Base-by-base conservation (phyloP, 2,113 vertebrate species). In the Nothocercus julius region DNA sequence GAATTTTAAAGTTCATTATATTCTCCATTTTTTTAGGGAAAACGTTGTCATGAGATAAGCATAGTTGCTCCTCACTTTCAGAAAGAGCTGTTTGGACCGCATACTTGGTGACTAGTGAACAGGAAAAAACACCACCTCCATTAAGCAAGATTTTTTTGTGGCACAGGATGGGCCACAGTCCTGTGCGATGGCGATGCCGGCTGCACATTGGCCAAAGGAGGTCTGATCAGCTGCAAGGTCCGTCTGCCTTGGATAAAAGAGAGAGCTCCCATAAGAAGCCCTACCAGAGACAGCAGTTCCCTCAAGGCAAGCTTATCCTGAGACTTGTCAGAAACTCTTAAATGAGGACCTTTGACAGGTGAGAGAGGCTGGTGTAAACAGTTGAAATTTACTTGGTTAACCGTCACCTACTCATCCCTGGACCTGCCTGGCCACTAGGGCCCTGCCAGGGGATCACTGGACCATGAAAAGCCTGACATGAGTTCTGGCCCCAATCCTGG, bases 171-270 rank as follows among this genome's bases (percentile, higher is more conserved):
- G 7, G 27, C 69, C 49, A n/a, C 11, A 42, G 7, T 1, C 6
- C 6, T 36, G 20, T 84, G 30, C 45, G 44, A 45, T 19, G 21
- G 28, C 2, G 34, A 34, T 24, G 18, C 30, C 34, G 25, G 51
- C 24, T 28, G 21, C 24, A n/a, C 0, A 0, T 4, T 30, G 24
- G 20, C 32, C 18, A n/a, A 66, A 74, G 13, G 9, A 28, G n/a
- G n/a, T n/a, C n/a, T n/a, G n/a, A n/a, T n/a, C 47, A 51, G 10
- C 24, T 70, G 9, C 3, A 0, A 70, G 27, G n/a, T 21, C 25
- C 38, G 9, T 4, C 64, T 49, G 14, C 30, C 64, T 47, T 45
- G 61, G 61, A 7, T 36, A 24, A 82, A 6, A 66, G 15, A 69
- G n/a, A 61, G 63, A 84, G 56, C 30, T 70, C 47, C 44, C 16